phyloP scores from a whole-genome alignment of 2,113 vertebrate genomes.

The Dicentrarchus labrax region DNA sequence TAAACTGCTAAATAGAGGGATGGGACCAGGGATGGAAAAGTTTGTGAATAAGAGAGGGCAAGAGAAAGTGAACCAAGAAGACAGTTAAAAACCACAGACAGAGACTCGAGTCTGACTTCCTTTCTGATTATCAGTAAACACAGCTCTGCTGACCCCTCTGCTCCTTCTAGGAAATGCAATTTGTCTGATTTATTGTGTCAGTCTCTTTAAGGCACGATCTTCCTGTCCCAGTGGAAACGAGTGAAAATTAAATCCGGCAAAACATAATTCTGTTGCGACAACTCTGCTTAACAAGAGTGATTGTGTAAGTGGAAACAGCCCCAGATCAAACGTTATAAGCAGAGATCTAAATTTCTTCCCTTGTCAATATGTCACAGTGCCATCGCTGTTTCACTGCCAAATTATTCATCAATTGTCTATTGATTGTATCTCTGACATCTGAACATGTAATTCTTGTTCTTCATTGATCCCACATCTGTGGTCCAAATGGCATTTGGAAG shows the following conservation, averaged over 20 bases:
- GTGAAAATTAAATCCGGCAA: conserved; percentile 44
- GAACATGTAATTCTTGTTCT: conserved; percentile 42
- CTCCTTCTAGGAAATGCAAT: conserved; percentile 63
- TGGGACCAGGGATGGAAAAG: background rate
- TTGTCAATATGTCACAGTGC: conserved; percentile 24
- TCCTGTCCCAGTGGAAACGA: conserved; percentile 5
- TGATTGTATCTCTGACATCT: conserved; percentile 34
- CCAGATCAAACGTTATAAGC: background rate
- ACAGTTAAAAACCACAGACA: conserved; percentile 6
- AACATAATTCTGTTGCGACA: conserved; percentile 18
- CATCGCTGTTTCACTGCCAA: conserved; percentile 20
- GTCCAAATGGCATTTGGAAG: conserved; percentile 1
- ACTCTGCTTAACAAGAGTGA: background rate
- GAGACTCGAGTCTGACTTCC: conserved; percentile 14
- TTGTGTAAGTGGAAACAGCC: background rate
- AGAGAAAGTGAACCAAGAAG: background rate
- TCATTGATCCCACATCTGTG: conserved; percentile 40
- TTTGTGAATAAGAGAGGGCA: conserved; percentile 9
- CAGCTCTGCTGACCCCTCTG: conserved; percentile 55
- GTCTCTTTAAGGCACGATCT: conserved; percentile 45
- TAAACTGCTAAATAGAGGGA: background rate
- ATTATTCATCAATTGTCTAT: conserved; percentile 47
- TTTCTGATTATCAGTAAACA: conserved; percentile 38
- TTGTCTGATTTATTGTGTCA: conserved; percentile 61
- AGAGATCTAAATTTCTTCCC: conserved; percentile 19